Percentiles rank a stretch among this genome's conserved stretches.
phyloP scores from a whole-genome alignment of 2,797 vertebrate genomes.

The Lycodopsis pacificus region DNA sequence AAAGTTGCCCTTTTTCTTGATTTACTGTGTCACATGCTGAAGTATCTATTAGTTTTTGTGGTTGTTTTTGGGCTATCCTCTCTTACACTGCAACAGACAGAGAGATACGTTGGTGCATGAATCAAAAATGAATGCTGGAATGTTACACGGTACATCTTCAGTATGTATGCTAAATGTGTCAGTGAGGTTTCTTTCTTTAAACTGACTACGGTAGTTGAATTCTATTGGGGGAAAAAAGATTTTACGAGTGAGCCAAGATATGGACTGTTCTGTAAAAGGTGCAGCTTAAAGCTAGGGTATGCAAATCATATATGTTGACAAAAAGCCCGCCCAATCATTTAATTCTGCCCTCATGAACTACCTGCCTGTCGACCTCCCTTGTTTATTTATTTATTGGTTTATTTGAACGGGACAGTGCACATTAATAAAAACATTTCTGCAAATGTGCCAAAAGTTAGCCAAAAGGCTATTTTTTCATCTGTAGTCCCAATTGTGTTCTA shows the following conservation, averaged over 20 bases:
- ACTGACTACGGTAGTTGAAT: neutral
- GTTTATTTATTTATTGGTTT: no score
- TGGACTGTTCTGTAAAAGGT: neutral
- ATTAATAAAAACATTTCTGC: no score
- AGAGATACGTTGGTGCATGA: neutral
- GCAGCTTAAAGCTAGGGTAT: neutral
- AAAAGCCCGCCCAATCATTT: no score
- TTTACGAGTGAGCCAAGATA: no score
- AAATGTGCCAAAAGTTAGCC: no score
- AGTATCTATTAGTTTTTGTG: neutral
- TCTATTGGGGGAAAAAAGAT: neutral
- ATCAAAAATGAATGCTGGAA: neutral
- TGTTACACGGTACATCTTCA: neutral
- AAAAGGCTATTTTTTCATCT: no score
- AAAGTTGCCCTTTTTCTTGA: constrained; percentile 62
- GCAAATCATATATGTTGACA: neutral
- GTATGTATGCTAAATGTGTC: neutral
- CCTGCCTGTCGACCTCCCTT: no score
- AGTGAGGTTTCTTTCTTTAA: neutral
- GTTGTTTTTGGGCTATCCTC: neutral
- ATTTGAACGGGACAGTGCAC: no score
- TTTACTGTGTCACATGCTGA: constrained; percentile 41
- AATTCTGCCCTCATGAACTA: no score
- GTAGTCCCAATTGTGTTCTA: no score
- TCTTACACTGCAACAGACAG: neutral